These are phyloP conservation scores for Myiothlypis coronata DNA, from an alignment of 2,797 vertebrate species.

Conservation along the genomic window DNA sequence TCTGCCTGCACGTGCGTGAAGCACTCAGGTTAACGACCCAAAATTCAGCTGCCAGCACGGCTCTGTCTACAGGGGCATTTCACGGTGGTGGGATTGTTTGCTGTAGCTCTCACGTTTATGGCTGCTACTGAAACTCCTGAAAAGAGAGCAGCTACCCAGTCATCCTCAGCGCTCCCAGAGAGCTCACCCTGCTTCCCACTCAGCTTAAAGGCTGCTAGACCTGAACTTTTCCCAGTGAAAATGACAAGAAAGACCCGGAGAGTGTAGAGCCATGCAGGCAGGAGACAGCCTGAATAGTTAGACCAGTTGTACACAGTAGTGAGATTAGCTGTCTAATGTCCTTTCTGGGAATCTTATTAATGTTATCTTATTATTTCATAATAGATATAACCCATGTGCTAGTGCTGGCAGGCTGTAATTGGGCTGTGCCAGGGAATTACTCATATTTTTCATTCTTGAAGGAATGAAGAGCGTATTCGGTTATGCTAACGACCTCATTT, in stretches of 20 bases:
- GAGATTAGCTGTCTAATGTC: constrained; percentile 51
- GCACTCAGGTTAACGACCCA: not conserved
- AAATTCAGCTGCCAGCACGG: not conserved
- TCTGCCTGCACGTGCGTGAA: not conserved
- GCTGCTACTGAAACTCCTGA: not conserved
- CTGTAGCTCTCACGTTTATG: not conserved
- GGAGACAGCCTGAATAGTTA: not conserved
- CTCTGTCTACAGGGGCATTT: not conserved
- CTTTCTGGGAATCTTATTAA: constrained; percentile 66
- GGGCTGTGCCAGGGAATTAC: constrained; percentile 64
- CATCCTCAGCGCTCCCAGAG: not conserved
- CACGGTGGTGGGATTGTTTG: not conserved
- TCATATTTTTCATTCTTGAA: constrained; percentile 63
- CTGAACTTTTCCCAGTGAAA: not conserved
- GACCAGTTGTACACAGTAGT: not conserved
- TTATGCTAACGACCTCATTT: constrained; percentile 71
- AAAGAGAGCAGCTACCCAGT: not conserved
- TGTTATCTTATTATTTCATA: constrained; percentile 69
- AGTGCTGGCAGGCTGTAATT: constrained; percentile 59
- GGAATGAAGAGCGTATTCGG: constrained; percentile 41
- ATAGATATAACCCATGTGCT: constrained; percentile 58
- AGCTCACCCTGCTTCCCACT: not conserved
- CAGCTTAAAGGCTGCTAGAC: not conserved
- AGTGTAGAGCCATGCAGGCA: not conserved
- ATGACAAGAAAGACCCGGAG: not conserved